Conservation (phyloP, 2,888 invertebrate species). For the Alentia gelatinosa region DNA sequence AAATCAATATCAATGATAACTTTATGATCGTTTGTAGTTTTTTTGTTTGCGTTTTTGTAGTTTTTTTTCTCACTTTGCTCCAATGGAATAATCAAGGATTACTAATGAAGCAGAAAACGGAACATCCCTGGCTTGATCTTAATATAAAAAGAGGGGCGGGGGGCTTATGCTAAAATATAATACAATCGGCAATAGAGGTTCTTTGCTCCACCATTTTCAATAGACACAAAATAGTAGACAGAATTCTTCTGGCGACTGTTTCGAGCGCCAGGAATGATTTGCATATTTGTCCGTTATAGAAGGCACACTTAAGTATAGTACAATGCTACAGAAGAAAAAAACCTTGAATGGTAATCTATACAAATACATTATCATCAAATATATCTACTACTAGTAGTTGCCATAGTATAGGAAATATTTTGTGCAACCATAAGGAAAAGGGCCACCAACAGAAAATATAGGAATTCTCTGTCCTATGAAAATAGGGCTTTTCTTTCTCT, state of each 20-base stretch:
- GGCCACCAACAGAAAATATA: slow-evolving; percentile 28
- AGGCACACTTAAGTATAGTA: slow-evolving; percentile 21
- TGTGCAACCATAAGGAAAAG: slow-evolving; percentile 35
- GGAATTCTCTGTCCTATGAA: slow-evolving; percentile 11
- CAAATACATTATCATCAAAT: slow-evolving; percentile 36
- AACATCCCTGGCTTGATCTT: background rate
- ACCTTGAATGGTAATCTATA: background rate
- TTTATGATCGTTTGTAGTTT: slow-evolving; percentile 33
- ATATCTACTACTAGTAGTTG: slow-evolving; percentile 47
- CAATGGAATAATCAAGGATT: slow-evolving; percentile 42
- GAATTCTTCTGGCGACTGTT: background rate
- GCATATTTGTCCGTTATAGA: background rate
- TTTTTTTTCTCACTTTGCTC: background rate
- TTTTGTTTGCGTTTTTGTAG: background rate
- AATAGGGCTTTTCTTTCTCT: background rate
- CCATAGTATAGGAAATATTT: slow-evolving; percentile 33
- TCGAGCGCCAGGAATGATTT: background rate
- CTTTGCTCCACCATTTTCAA: background rate
- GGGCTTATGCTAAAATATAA: background rate
- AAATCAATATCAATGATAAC: slow-evolving; percentile 23
- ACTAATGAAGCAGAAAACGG: background rate
- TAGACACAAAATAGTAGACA: background rate
- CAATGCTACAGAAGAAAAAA: background rate
- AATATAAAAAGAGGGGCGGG: background rate
- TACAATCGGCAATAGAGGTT: background rate